Base-by-base conservation (phyloP, 2,113 vertebrate genomes). In the Lepus timidus region DNA sequence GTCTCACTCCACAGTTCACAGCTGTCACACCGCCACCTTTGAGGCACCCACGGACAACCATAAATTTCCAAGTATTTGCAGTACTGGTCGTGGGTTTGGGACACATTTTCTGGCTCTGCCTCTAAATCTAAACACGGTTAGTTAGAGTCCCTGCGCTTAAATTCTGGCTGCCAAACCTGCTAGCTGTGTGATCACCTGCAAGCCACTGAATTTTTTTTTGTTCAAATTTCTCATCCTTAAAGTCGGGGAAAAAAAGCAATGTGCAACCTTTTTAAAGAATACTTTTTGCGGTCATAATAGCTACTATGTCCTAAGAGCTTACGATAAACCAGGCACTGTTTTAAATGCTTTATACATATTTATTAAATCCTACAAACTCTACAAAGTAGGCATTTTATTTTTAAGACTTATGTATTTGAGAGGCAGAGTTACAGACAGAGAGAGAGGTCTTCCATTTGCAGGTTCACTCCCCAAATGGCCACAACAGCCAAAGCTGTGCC, bases 291-390 rank as follows among this genome's bases (percentile, higher is more conserved):
- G 27, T 76, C 62, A 4, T n/a, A 67, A 67, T 16, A 86, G 29
- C 31, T 83, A 27, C 14, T 75, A 74, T 4, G 3, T 65, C 64
- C 6, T 79, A 23, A 91, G 22, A 29, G 61, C 14, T 95, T 36
- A 44, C n/a, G 64, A 51, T 9, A 12, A 75, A n/a, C 4, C 55
- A 29, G n/a, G 39, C 52, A 90, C 22, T 85, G 9, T 44, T 80
- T 11, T 6, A 49, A 93, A 19, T 64, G 19, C 31, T 85, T 85
- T 91, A 84, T 19, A 51, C 64, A 62, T 2, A 58, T 64, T 55
- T 88, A 19, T 87, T 51, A 84, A 95, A 90, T 58, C 58, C 70
- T 80, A 64, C 94, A 65, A 87, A 78, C 27, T 22, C 36, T 78
- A 12, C 67, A 9, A 86, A 6, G 23, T 29, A 64, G 75, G 31